Percentiles rank a stretch among this genome's conserved stretches.
These are phyloP conservation scores for Argyra leucocephala DNA, from an alignment of 2,888 invertebrate genomes.

Conservation along the genomic window DNA sequence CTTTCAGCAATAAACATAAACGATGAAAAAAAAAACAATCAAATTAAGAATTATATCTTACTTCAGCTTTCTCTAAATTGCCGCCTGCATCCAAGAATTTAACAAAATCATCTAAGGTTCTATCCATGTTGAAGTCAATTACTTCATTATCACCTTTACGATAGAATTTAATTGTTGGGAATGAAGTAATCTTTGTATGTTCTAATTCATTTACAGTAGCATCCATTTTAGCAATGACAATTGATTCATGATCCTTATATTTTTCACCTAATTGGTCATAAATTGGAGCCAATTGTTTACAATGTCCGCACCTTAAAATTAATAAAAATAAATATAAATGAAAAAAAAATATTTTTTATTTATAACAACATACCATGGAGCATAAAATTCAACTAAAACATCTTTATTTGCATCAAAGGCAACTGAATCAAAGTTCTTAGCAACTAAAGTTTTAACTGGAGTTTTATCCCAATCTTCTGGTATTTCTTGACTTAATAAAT, in stretches of 20 bases:
- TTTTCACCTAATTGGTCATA: constrained; percentile 94
- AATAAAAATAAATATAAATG: neutral
- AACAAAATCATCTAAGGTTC: constrained; percentile 83
- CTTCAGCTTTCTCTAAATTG: constrained; percentile 55
- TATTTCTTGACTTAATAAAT: constrained; percentile 84
- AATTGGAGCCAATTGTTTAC: constrained; percentile 94
- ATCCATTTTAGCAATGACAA: constrained; percentile 97
- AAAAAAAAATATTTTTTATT: neutral
- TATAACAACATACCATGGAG: constrained; percentile 66
- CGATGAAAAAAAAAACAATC: neutral
- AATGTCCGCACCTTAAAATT: constrained; percentile 71
- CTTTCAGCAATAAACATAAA: neutral
- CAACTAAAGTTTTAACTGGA: constrained; percentile 85
- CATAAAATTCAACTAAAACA: constrained; percentile 98
- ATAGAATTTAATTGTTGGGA: constrained; percentile 92
- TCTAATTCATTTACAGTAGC: constrained; percentile 96
- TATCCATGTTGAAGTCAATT: constrained; percentile 89
- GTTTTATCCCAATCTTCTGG: constrained; percentile 96
- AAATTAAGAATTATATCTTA: constrained; percentile 28
- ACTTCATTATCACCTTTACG: constrained; percentile 80
- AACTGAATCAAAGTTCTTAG: constrained; percentile 91
- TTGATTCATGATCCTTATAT: constrained; percentile 68
- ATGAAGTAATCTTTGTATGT: constrained; percentile 86
- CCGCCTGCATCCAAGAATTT: constrained; percentile 93
- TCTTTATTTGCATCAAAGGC: constrained; percentile 77